Base-by-base conservation (phyloP, 2,888 invertebrate genomes). In the Mythimna ferrago region DNA sequence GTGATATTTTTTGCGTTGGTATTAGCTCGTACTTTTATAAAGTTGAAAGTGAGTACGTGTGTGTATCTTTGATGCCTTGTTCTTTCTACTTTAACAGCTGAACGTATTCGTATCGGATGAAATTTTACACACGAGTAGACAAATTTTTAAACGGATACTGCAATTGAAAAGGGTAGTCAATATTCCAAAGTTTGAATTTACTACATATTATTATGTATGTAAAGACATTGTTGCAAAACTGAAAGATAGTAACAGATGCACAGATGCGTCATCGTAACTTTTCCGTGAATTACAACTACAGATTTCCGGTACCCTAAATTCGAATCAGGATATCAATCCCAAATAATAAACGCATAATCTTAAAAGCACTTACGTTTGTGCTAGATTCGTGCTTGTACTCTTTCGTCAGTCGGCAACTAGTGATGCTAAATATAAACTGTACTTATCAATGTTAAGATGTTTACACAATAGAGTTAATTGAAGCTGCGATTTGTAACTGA, bases 301-400 rank as follows among this genome's bases (percentile, higher is more conserved):
- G 26, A 58, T 66, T 35, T 54, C 62, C 53, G 48, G 53, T 21
- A 70, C 41, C 7, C 48, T 32, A 38, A 58, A 51, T 69, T 54
- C 21, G 14, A 64, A 53, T 51, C 3, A 10, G 63, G 53, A 57
- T 79, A 79, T 66, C 48, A 57, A 82, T 58, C 21, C 26, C 2
- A 70, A 51, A 69, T 82, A 73, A 57, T 66, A 61, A 61, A 44
- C 5, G 48, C 67, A 67, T 58, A 80, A 26, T 73, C 62, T 32
- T 57, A 48, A 66, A 85, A 80, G 66, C 76, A 78, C 75, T 72
- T 75, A 81, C 60, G 76, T 66, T 58, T 71, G 76, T 70, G 77
- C 86, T 85, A 85, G 64, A 78, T 84, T 83, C 74, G 61, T 83
- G 83, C 74, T 76, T 73, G 57, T 76, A 63, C 72, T 85, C 84